Conservation (phyloP, 2,113 vertebrate species). For the Macrotus californicus region DNA sequence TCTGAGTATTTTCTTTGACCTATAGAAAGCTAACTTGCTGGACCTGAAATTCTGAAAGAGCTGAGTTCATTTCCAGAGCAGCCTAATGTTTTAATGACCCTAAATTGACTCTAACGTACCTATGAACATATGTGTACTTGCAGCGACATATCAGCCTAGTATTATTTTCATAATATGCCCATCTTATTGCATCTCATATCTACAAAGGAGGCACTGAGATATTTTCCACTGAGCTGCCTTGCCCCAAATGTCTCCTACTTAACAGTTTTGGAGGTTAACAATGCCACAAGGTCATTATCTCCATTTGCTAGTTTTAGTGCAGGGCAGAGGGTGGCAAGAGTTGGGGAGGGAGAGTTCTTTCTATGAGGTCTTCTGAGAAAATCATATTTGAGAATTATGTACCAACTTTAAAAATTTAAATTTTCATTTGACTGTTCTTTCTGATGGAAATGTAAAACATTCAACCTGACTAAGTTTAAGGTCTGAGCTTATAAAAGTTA, state of each 20-base stretch:
- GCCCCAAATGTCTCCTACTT: conserved; percentile 21
- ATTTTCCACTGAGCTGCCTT: not conserved
- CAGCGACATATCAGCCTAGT: not conserved
- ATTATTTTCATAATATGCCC: conserved; percentile 17
- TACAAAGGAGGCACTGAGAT: conserved; percentile 29
- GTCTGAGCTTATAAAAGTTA: not conserved
- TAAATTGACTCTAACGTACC: conserved; percentile 7
- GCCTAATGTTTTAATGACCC: conserved; percentile 40
- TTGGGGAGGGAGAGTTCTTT: not conserved
- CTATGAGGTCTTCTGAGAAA: not conserved
- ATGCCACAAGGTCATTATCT: conserved; percentile 32
- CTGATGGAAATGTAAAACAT: not conserved
- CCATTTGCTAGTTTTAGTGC: not conserved
- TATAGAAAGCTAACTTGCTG: not conserved
- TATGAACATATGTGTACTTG: not conserved
- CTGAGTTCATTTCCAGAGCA: not conserved
- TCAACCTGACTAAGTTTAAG: not conserved
- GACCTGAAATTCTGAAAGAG: conserved; percentile 33
- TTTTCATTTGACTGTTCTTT: not conserved
- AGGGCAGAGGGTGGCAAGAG: not conserved
- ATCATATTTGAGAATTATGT: not conserved
- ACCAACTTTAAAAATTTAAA: not conserved
- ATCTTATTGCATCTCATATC: not conserved
- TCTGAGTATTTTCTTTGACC: not conserved
- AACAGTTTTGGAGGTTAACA: conserved; percentile 26